Evolutionary conservation across 2,888 invertebrate genomes (phyloP), one percentile per base, ranked within the genome.

Genomic region (Aleiodes leptofemur): DNA sequence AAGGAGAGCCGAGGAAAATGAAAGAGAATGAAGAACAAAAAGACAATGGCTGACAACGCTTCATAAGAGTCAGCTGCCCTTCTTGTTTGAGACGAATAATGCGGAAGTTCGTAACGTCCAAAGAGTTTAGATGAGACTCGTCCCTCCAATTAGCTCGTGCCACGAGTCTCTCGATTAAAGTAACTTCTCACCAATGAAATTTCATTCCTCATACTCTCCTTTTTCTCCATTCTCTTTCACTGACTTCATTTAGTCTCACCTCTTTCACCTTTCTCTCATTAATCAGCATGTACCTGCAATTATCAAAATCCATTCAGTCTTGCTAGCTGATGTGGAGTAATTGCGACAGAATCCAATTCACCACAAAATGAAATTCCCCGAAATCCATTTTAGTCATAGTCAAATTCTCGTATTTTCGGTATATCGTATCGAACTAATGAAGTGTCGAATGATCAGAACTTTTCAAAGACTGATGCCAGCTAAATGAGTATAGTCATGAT

Each of bases 121-220:
- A 48, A 57, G n/a, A 59, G 48, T 23, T 29, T 48, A 51, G 43
- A 43, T 43, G 43, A 68, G 43, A 43, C 48, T 70, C n/a, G 56
- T 70, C 57, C 57, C 57, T 71, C 71, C 71, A 71, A 71, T 71
- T 71, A 71, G 71, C 71, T 57, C 29, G 11, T 43, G 9, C 43
- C 11, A 43, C 43, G 34, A 59, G 71, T 31, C 56, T 48, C 57
- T 71, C 57, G 71, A 71, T 71, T 71, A 59, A 59, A 71, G 57
- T 59, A 34, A 59, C 71, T 59, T 48, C 13, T n/a, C 57, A 14
- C 29, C 16, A 11, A 23, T 71, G 48, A 56, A 14, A 48, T 11
- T 14, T 55, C 51, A 8, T 34, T 11, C 43, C 11, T 43, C 43
- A 8, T 9, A 9, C 43, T 43, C 43, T 43, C 8, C 11, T 43